Evolutionary conservation across 2,797 vertebrate genomes (phyloP).

Genomic region (Cichlasoma orientale): DNA sequence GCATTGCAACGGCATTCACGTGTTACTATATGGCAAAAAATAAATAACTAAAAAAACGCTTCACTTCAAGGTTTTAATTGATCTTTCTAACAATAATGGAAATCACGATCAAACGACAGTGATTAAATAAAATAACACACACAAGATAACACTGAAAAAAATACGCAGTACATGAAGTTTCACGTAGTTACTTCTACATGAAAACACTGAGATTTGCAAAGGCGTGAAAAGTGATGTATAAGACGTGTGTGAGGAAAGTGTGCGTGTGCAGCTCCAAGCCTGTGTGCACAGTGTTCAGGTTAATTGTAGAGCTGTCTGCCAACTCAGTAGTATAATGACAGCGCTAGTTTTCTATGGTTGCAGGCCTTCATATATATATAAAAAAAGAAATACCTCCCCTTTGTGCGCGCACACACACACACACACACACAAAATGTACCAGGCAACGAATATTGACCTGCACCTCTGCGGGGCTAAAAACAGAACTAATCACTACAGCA

Average conservation of each 20-base stretch:
- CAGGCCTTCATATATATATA: constrained; percentile 32
- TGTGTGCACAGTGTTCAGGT: constrained; percentile 56
- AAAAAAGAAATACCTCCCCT: constrained; percentile 35
- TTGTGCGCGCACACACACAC: constrained; percentile 21
- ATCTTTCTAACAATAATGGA: not conserved
- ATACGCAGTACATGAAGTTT: no score
- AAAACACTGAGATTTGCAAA: not conserved
- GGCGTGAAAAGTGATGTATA: constrained; percentile 2
- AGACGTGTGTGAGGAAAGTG: constrained; percentile 2
- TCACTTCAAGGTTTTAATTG: not conserved
- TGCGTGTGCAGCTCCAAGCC: not conserved
- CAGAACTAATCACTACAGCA: constrained; percentile 77
- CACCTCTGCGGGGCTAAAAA: constrained; percentile 76
- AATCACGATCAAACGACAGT: not conserved
- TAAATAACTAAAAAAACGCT: not conserved
- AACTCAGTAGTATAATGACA: constrained; percentile 72
- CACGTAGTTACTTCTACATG: no score
- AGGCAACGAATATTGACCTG: constrained; percentile 78
- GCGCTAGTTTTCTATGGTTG: constrained; percentile 59
- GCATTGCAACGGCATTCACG: not conserved
- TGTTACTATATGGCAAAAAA: not conserved
- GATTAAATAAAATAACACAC: not conserved
- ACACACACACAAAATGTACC: constrained; percentile 10
- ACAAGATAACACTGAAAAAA: not conserved
- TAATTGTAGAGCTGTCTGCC: constrained; percentile 75